Evolutionary conservation across 2,797 vertebrate species (phyloP).

Genomic region (Delichon dasypus): DNA sequence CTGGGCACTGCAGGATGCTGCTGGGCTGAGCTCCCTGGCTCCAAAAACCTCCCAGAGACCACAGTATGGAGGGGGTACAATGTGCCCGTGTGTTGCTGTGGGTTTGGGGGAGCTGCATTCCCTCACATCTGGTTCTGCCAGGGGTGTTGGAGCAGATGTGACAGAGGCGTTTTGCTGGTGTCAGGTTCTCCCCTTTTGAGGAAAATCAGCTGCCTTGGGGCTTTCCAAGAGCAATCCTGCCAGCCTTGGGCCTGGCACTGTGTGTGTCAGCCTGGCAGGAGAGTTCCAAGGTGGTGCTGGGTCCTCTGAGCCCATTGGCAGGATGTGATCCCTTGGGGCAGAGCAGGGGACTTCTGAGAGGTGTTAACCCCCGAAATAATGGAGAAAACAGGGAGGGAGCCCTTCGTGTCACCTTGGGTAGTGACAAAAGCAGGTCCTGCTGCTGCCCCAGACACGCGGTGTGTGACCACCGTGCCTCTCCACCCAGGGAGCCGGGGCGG

Average conservation of each 20-base stretch:
- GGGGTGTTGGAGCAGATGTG: neutral
- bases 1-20: neutral
- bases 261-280: neutral
- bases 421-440: neutral
- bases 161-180: accelerated
- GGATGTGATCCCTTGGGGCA: neutral
- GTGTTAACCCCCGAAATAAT: neutral
- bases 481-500: neutral
- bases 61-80: accelerated
- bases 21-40: neutral
- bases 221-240: accelerated
- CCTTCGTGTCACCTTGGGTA: neutral
- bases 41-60: neutral
- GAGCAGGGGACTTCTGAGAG: neutral
- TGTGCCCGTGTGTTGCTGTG: neutral
- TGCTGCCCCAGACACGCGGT: accelerated
- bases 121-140: accelerated
- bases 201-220: neutral
- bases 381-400: neutral
- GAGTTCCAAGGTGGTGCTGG: accelerated
- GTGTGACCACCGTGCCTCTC: neutral
- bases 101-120: neutral
- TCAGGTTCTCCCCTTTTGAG: neutral
- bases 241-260: accelerated
- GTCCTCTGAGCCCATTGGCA: neutral